Evolutionary conservation across 2,113 vertebrate species (phyloP), one percentile per base, ranked within the genome.

Genomic region (Mustelus asterias): DNA sequence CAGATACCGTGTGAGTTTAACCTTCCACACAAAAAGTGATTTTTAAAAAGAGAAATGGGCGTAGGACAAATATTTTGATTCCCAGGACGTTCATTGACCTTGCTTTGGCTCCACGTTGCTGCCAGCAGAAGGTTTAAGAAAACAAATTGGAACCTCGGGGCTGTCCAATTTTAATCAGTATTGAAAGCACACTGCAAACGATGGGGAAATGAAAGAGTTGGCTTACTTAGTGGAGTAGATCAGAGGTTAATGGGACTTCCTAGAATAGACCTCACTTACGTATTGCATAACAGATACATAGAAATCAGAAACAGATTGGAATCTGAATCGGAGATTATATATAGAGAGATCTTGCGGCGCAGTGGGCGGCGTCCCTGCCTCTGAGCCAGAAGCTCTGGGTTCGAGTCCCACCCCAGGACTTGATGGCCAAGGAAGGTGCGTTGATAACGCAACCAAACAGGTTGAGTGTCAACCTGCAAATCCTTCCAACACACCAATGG

Each of bases 111-210:
- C 60, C 89, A 93, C 60, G 67, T 65, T 29, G 63, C 60, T 93
- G 89, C 89, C 18, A 93, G 60, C 63, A 65, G 5, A 65, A 65
- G 33, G 33, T 67, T 93, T 93, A 93, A 93, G 58, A 67, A 93
- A 93, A 93, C 89, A 93, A 67, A 65, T 65, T 93, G 60, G 65
- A 93, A n/a, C 33, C 58, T 65, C 20, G n/a, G 7, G 33, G 89
- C 89, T 92, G 60, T 92, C 89, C 58, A 92, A 92, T 92, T 92
- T 92, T 92, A 93, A 93, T 93, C 89, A 93, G 89, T 37, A 93
- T 93, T 93, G 60, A 63, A 93, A 65, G 60, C 60, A 65, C 67
- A 37, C 37, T 37, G n/a, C 65, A 93, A 93, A 93, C 88, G 33
- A 18, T 63, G 63, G 60, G 89, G 89, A 37, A 93, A 93, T 93